Evolutionary conservation across 2,113 vertebrate species (phyloP).

Genomic region (Platichthys flesus): DNA sequence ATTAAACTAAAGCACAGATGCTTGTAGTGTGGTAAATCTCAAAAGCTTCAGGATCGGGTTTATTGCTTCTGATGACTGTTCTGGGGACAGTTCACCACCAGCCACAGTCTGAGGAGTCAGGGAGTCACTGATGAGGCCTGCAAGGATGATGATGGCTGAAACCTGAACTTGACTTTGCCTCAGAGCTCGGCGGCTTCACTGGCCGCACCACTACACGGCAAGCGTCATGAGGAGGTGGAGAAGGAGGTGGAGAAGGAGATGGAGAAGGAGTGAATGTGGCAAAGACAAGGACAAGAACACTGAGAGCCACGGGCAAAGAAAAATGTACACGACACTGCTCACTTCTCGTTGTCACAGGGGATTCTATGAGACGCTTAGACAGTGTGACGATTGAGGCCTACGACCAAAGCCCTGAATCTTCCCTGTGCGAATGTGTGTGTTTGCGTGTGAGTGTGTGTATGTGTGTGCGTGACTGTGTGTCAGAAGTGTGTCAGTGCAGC

Average conservation of each 20-base stretch:
- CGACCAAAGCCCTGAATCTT: not conserved
- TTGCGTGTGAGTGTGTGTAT: not conserved
- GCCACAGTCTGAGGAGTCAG: not conserved
- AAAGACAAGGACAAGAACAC: not conserved
- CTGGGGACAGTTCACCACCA: not conserved
- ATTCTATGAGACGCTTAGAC: slow-evolving; percentile 49
- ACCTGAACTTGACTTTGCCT: slow-evolving; percentile 47
- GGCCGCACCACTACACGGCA: not conserved
- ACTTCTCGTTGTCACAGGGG: not conserved
- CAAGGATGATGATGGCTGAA: not conserved
- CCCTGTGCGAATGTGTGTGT: not conserved
- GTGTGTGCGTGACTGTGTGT: not conserved
- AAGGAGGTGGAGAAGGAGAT: not conserved
- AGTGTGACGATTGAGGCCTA: not conserved
- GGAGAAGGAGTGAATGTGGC: not conserved
- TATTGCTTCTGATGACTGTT: too few relatives aligned
- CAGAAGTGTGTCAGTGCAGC: too few relatives aligned
- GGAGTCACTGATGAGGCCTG: slow-evolving; percentile 5
- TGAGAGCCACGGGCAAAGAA: not conserved
- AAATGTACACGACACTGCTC: not conserved
- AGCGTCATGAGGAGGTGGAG: not conserved
- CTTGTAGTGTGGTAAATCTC: too few relatives aligned
- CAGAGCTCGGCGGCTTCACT: not conserved
- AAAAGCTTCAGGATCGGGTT: too few relatives aligned
- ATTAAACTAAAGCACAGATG: slow-evolving; percentile 3